Base-by-base conservation (phyloP, 1,140 invertebrate species). In the Drosophila watanabei region DNA sequence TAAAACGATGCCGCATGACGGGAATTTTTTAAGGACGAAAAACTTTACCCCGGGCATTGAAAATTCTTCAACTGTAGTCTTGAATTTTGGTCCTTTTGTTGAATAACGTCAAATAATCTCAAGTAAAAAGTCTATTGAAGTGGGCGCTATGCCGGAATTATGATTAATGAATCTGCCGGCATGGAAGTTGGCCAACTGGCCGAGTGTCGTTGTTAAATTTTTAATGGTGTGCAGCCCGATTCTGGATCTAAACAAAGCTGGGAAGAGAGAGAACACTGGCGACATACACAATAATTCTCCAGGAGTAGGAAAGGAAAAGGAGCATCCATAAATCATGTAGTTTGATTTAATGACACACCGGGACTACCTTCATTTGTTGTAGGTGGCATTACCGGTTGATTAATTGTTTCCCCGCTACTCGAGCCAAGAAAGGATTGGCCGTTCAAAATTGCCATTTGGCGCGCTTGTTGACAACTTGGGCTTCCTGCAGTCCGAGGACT, bases 331-430 rank as follows among this genome's bases (percentile, higher is more conserved):
- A 88, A 88, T 89, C 85, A 89, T 73, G 59, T 54, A 70, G 49
- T 85, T 85, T 85, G 79, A 89, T 90, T 90, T 82, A 79, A 59
- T 72, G 79, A 85, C 81, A 82, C 86, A 73, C 54, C 58, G 51
- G 72, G 63, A 79, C 41, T 46, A 45, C 35, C 52, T 57, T 57
- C n/a, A 48, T 63, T 45, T 62, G 60, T 49, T 72, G 85, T 88
- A 89, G 85, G 82, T 90, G 81, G 72, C 49, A 54, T n/a, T 49
- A 32, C 37, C 24, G 58, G 39, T 58, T 89, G 85, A 89, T 89
- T 89, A 90, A 89, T 89, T 75, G 85, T 52, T 59, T 28, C 37
- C 32, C 20, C 24, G n/a, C n/a, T n/a, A 49, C 51, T 35, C 33
- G 52, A 57, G 51, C 70, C 59, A 18, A 33, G 64, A 87, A 89